Conservation (phyloP, 2,888 invertebrate genomes). For the Diploptera punctata region DNA sequence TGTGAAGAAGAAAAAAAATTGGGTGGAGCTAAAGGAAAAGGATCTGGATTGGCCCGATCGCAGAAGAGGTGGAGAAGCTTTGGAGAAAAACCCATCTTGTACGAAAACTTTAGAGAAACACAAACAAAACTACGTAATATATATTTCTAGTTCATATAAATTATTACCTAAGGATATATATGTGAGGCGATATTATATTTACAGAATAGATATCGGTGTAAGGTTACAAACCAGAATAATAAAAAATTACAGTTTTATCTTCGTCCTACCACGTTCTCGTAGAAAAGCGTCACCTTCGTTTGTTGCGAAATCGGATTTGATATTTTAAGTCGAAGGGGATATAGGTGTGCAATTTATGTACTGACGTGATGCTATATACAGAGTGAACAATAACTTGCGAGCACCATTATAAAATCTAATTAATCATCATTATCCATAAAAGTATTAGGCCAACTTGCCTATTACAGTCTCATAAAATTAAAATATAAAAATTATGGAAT, state of each 20-base stretch:
- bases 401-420: no score
- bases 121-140: not conserved
- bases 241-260: constrained; percentile 14
- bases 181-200: not conserved
- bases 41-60: not conserved
- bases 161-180: constrained; percentile 10
- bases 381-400: no score
- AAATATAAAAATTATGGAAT: no score
- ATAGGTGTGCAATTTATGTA: no score
- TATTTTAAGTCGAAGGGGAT: not conserved
- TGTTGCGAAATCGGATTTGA: not conserved
- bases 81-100: no score
- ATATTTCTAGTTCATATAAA: not conserved
- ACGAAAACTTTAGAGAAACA: constrained; percentile 1
- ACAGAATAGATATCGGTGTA: constrained; percentile 4
- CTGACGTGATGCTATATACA: no score
- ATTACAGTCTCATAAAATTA: no score
- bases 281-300: not conserved
- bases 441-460: no score
- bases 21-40: no score
- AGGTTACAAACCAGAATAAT: not conserved
- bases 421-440: no score
- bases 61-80: not conserved
- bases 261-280: not conserved
- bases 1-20: no score